Evolutionary conservation across 2,888 invertebrate genomes (phyloP), one percentile per base, ranked within the genome.

Genomic region (Iphiclides podalirius): DNA sequence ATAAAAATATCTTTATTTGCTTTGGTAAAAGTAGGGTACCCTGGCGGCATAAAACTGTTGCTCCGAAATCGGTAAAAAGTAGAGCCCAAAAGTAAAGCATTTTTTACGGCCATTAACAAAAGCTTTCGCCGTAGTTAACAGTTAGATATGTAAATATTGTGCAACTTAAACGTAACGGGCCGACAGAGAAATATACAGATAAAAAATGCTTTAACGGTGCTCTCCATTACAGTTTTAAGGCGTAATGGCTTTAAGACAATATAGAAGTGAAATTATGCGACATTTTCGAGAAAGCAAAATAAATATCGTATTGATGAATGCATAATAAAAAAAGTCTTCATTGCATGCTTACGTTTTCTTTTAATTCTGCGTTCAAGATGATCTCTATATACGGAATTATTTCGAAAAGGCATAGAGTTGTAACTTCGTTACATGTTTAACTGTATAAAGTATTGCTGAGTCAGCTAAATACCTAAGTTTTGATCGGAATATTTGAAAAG

Each of bases 31-130:
- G 66, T 66, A 55, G 16, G 12, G 53, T 44, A n/a, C n/a, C n/a
- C n/a, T 59, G 61, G 41, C 13, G 59, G 58, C 58, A 51, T 61
- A 64, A 70, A 68, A 59, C 61, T 61, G 68, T 70, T 75, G 79
- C 75, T 64, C 78, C 63, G n/a, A 72, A 54, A 79, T 79, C 69
- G 67, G 75, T 86, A 87, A 87, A 86, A 87, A 87, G 78, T 84
- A 70, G 82, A 81, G 44, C 82, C 71, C 75, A 64, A 75, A 79
- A 71, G 62, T 78, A 67, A 75, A 70, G 63, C 69, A 52, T 48
- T 59, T 60, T 59, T 54, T 61, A 54, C 47, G 54, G 53, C 44
- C 54, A 55, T 59, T 58, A 64, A 59, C 58, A 54, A 55, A 51
- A 66, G 69, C 69, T 75, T 74, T 75, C 72, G 55, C 66, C 58